Conservation (phyloP, 2,113 vertebrate species). For the Cnemophilus loriae region DNA sequence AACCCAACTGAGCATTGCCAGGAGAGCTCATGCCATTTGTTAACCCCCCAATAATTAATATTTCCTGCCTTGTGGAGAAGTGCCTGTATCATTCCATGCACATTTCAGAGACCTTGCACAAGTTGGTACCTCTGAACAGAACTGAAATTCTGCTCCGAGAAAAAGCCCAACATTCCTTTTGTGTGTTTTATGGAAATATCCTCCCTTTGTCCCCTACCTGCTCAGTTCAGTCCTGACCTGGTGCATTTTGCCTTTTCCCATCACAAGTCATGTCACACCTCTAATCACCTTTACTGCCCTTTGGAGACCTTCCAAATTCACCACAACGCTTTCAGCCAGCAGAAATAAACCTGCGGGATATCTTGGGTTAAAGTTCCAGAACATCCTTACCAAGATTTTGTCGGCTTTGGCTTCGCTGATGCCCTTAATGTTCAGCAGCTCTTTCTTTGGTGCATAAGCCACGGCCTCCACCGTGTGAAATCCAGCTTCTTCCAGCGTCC, state of each 20-base stretch:
- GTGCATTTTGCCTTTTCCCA: accelerated
- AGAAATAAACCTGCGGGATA: neutral
- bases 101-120: neutral
- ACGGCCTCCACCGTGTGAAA: slow-evolving; percentile 97
- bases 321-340: neutral
- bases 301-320: neutral
- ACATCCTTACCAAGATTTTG: slow-evolving; percentile 86
- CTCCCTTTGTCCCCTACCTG: accelerated
- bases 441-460: slow-evolving; percentile 95
- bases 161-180: neutral
- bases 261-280: neutral
- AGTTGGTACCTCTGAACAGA: neutral
- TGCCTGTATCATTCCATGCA: neutral
- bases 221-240: neutral
- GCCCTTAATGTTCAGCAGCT: slow-evolving; percentile 94
- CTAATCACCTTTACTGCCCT: neutral
- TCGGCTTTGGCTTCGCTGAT: slow-evolving; percentile 98
- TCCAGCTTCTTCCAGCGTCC: slow-evolving; percentile 94
- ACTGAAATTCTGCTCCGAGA: neutral
- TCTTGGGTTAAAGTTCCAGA: neutral
- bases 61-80: neutral
- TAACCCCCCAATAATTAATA: neutral
- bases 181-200: neutral
- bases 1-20: neutral
- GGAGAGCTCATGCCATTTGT: accelerated